Evolutionary conservation across 2,888 invertebrate species (phyloP).

Genomic region (Eupelmus urozonus): DNA sequence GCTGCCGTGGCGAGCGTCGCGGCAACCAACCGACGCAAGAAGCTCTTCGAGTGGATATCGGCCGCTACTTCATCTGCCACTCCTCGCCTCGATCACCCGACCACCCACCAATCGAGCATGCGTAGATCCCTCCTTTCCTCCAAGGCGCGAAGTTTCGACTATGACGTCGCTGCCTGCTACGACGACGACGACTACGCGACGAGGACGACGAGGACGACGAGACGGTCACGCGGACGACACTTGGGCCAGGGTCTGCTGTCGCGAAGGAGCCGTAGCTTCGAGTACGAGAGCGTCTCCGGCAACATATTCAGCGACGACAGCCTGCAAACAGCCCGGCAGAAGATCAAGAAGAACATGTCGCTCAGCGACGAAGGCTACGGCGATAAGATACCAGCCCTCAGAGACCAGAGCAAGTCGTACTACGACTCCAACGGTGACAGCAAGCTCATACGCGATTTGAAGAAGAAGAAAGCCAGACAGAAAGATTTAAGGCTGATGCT

Average conservation of each 20-base stretch:
- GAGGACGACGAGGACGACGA: conserved; percentile 53
- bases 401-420: conserved; percentile 74
- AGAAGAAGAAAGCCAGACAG: conserved; percentile 56
- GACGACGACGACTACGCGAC: conserved; percentile 41
- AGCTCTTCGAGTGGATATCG: conserved; percentile 23
- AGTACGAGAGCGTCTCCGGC: conserved; percentile 72
- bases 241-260: conserved; percentile 55
- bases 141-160: conserved; percentile 74
- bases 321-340: conserved; percentile 73
- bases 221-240: neutral
- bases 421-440: conserved; percentile 73
- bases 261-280: conserved; percentile 72
- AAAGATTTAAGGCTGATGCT: conserved; percentile 45
- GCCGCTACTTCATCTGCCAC: neutral
- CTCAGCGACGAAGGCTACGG: conserved; percentile 74
- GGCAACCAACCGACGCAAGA: neutral
- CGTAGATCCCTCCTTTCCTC: conserved; percentile 60
- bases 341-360: conserved; percentile 73
- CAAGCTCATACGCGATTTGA: conserved; percentile 61
- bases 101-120: conserved; percentile 46
- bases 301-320: conserved; percentile 77
- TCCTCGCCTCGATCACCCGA: conserved; percentile 30
- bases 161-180: conserved; percentile 61
- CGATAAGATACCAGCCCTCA: conserved; percentile 73
- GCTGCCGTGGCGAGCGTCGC: neutral